These are phyloP conservation scores for Austrofundulus limnaeus DNA, from an alignment of 2,113 vertebrate species.

Conservation along the genomic window DNA sequence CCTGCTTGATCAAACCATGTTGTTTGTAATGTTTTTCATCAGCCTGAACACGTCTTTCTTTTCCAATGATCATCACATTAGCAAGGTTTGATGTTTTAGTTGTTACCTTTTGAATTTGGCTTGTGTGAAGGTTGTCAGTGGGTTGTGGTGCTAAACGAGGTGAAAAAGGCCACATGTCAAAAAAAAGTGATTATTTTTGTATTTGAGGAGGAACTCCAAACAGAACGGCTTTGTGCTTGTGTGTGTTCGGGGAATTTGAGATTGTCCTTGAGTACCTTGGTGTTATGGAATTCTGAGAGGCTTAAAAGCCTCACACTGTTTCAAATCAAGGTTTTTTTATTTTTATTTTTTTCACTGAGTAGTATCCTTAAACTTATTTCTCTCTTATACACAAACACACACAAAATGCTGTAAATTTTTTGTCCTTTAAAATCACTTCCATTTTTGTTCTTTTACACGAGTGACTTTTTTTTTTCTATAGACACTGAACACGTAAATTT, in stretches of 20 bases:
- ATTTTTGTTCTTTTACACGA: too few species aligned
- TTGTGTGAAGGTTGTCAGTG: constrained; percentile 53
- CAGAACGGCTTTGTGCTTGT: constrained; percentile 16
- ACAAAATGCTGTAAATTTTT: constrained; percentile 18
- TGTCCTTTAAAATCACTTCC: too few species aligned
- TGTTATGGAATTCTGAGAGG: constrained; percentile 53
- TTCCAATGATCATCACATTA: constrained; percentile 64
- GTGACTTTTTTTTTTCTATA: constrained; percentile 19
- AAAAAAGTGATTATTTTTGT: constrained; percentile 42
- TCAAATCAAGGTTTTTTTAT: constrained; percentile 58
- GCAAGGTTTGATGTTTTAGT: constrained; percentile 34
- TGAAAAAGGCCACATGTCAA: constrained; percentile 62
- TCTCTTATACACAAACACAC: constrained; percentile 16
- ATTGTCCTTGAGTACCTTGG: constrained; percentile 62
- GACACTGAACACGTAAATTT: constrained; percentile 38
- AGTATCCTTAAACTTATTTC: constrained; percentile 22
- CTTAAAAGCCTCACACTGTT: constrained; percentile 62
- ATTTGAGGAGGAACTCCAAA: constrained; percentile 17
- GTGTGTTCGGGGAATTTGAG: constrained; percentile 36
- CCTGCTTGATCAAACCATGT: constrained; percentile 37
- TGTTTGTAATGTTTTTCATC: constrained; percentile 42
- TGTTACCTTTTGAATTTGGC: constrained; percentile 9
- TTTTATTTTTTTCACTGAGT: constrained; percentile 50
- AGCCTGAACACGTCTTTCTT: constrained; percentile 25
- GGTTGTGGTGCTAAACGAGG: constrained; percentile 46